These are phyloP conservation scores for Silurus lanzhouensis DNA, from an alignment of 2,797 vertebrate genomes.

Conservation along the genomic window DNA sequence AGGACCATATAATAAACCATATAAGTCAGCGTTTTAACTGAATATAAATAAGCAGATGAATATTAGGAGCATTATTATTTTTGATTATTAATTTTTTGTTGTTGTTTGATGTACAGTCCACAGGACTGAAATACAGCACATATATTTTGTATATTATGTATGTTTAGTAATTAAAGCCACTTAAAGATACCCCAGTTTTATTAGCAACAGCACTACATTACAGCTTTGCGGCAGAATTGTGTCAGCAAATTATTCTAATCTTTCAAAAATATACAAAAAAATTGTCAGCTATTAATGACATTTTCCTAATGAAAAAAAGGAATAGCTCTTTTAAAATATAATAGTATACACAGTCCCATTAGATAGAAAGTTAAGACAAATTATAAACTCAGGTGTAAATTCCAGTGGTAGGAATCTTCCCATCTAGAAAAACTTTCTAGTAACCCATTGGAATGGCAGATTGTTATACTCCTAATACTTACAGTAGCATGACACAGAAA, in stretches of 20 bases:
- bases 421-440: neutral
- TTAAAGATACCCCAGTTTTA: neutral
- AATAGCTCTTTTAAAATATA: neutral
- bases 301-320: neutral
- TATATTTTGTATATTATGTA: neutral
- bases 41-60: neutral
- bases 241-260: neutral
- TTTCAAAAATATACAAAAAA: neutral
- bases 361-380: neutral
- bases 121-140: neutral
- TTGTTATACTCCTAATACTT: neutral
- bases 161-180: neutral
- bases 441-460: neutral
- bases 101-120: neutral
- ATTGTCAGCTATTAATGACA: neutral
- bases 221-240: neutral
- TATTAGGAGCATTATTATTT: neutral
- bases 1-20: neutral
- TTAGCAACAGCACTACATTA: neutral
- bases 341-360: neutral
- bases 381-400: neutral
- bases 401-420: neutral
- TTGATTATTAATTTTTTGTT: neutral
- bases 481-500: slow-evolving; percentile 9
- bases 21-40: neutral